Conservation (phyloP, 2,113 vertebrate genomes). For the Leuciscus idus region DNA sequence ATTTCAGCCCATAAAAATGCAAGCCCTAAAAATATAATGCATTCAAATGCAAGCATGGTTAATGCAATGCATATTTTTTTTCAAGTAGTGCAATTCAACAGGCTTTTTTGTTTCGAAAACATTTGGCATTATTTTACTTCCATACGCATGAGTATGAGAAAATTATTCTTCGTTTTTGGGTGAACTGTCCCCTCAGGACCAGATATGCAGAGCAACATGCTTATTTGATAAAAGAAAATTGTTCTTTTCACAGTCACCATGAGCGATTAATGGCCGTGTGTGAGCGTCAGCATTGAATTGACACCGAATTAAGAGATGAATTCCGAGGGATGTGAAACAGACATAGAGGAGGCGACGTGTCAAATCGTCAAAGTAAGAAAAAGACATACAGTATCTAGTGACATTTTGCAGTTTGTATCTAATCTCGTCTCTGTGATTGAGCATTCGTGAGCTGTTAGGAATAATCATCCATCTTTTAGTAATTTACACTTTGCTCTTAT, state of each 20-base stretch:
- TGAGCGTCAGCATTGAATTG: neutral
- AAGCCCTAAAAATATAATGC: no score
- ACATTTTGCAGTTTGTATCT: neutral
- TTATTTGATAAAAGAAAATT: neutral
- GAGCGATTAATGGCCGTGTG: neutral
- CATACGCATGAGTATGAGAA: neutral
- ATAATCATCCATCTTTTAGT: conserved; percentile 18
- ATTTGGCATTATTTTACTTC: no score
- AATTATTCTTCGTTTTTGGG: neutral
- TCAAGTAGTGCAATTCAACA: no score
- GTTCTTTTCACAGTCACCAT: neutral
- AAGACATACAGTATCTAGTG: neutral
- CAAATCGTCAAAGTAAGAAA: conserved; percentile 7
- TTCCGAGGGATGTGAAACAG: neutral
- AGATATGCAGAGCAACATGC: neutral
- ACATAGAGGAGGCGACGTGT: neutral
- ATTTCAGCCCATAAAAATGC: no score
- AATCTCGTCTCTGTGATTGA: conserved; percentile 1
- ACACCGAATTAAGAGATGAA: conserved; percentile 21
- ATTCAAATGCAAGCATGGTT: no score
- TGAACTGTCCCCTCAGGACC: neutral
- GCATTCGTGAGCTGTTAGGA: neutral
- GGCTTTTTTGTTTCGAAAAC: no score
- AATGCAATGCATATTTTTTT: no score
- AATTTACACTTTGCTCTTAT: conserved; percentile 8